Evolutionary conservation across 1,140 invertebrate species (phyloP).

Genomic region (Apis florea): DNA sequence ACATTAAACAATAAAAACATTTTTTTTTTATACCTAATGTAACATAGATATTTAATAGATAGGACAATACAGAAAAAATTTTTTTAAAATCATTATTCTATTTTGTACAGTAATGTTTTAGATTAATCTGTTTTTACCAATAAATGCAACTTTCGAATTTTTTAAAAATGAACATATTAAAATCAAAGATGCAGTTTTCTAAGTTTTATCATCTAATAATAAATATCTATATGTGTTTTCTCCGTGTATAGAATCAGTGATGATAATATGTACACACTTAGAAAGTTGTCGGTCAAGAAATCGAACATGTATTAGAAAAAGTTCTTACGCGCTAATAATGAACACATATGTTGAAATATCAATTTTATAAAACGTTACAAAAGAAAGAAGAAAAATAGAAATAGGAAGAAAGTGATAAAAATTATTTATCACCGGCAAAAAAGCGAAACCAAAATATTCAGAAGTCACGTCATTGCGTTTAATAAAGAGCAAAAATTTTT

Average conservation of each 20-base stretch:
- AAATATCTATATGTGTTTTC: not conserved
- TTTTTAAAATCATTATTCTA: too few species aligned
- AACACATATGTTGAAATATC: not conserved
- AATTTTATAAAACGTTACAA: not conserved
- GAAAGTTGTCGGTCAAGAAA: not conserved
- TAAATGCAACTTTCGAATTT: too few species aligned
- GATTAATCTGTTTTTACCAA: too few species aligned
- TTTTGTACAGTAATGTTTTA: too few species aligned
- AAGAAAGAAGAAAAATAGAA: not conserved
- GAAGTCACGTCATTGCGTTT: not conserved
- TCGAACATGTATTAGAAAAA: not conserved
- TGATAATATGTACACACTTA: not conserved
- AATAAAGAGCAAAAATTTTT: not conserved
- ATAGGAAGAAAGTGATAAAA: not conserved
- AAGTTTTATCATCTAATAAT: too few species aligned
- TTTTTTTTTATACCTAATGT: too few species aligned
- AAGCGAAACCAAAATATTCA: not conserved
- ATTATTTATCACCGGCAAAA: not conserved
- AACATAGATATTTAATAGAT: too few species aligned
- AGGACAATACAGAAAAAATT: too few species aligned
- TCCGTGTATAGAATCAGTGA: constrained; percentile 23
- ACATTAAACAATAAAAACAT: too few species aligned
- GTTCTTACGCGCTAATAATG: not conserved
- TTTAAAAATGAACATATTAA: too few species aligned
- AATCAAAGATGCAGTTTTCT: too few species aligned